Evolutionary conservation across 2,888 invertebrate species (phyloP), one percentile per base, ranked within the genome.

Genomic region (Hanleya hanleyi): DNA sequence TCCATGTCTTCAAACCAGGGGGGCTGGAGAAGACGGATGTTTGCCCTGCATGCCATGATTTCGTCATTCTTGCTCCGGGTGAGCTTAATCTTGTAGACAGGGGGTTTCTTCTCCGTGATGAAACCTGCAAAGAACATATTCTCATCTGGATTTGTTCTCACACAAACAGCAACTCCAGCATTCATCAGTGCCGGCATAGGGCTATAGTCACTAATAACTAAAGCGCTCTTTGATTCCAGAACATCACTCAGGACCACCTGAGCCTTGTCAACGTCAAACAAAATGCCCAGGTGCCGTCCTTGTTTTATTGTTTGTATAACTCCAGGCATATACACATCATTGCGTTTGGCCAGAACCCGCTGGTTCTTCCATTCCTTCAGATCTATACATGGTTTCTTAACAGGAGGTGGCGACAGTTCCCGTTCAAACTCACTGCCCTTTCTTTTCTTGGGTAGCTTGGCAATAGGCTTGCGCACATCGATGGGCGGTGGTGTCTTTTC

Each of bases 1-100:
- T 88, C 96, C 74, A 98, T 91, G 91, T 99, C 98, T 86, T 98
- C 99, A 92, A 95, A 96, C 98, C 99, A 99, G 0, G 98, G 99
- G 22, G 98, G 97, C 87, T 95, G 94, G 80, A 98, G 92, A 35
- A 99, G 93, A 33, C 99, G 93, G 74, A 99, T 92, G 90, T 97
- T 97, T 4, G 98, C 96, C 47, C 98, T 93, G 87, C 96, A 95
- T 77, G 97, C 96, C 85, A 95, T 94, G n/a, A 86, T 81, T 29
- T 82, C 82, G 35, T 82, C 80, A 78, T 80, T 22, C 73, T 50
- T 69, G 73, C 32, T 78, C 75, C 18, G 67, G 68, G 47, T 77
- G 51, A 93, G 89, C 86, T 93, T 93, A 38, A 95, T 94, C 68
- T 93, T 92, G 90, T 95, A 95, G 84, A 94, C 93, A 76, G 94